Evolutionary conservation across 2,113 vertebrate species (phyloP).

Genomic region (Malurus melanocephalus): DNA sequence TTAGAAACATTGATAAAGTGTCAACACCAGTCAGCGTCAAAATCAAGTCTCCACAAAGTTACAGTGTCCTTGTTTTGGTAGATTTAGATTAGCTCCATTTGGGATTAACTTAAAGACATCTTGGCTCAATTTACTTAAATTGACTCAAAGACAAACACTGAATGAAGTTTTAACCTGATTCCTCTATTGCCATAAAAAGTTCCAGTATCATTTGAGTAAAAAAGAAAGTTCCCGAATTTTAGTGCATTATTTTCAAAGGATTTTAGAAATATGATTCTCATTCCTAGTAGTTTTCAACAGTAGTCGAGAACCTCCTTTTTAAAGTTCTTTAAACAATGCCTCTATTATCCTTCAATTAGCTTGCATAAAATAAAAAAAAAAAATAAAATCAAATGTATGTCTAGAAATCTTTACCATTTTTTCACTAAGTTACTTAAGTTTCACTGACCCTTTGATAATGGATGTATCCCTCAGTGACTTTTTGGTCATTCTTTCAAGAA

Average conservation of each 20-base stretch:
- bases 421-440: neutral
- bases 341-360: neutral
- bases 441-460: neutral
- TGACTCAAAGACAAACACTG: neutral
- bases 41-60: slow-evolving; percentile 48
- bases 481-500: neutral
- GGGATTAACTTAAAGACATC: neutral
- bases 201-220: neutral
- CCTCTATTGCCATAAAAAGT: neutral
- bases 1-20: slow-evolving; percentile 61
- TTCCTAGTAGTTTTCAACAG: neutral
- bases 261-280: neutral
- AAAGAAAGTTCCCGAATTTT: neutral
- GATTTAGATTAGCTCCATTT: slow-evolving; percentile 23
- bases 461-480: neutral
- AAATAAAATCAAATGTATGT: neutral
- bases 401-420: neutral
- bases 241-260: neutral
- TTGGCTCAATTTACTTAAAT: slow-evolving; percentile 2
- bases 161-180: neutral
- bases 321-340: neutral
- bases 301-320: neutral
- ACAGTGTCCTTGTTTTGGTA: slow-evolving; percentile 42
- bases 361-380: neutral
- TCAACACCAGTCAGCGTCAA: slow-evolving; percentile 53